A percentile compares a stretch with the other conserved stretches of the same genome.
Evolutionary conservation across 1,140 invertebrate genomes (phyloP).

Genomic region (Xylocopa sonorina): DNA sequence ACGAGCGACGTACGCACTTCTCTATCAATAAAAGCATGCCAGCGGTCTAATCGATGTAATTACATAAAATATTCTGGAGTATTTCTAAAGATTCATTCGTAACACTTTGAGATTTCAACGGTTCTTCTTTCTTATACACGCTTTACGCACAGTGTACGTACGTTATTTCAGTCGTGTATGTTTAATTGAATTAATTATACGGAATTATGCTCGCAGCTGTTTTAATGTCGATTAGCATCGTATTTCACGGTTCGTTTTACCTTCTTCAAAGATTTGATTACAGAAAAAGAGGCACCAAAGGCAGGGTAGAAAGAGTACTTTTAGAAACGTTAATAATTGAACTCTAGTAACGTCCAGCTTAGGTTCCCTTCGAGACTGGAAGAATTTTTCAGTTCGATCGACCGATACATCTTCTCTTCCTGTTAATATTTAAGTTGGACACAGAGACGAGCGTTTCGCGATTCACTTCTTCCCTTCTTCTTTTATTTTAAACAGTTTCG

Average conservation of each 20-base stretch:
- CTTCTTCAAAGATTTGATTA: constrained; percentile 45
- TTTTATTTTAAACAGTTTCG: background rate
- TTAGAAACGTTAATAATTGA: constrained; percentile 51
- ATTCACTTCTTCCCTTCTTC: background rate
- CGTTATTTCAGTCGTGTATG: too few species aligned
- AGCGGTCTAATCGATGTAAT: background rate
- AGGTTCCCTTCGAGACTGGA: constrained; percentile 2
- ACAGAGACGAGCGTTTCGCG: background rate
- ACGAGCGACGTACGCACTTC: background rate
- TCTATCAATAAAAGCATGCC: constrained; percentile 7
- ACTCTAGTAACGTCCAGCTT: constrained; percentile 35
- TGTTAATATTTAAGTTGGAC: background rate
- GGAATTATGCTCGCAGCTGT: too few species aligned
- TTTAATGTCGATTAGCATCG: too few species aligned
- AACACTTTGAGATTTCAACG: background rate
- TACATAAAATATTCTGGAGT: too few species aligned
- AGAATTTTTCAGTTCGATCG: background rate
- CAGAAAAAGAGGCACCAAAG: constrained; percentile 59
- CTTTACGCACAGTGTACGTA: too few species aligned
- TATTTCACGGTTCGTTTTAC: constrained; percentile 5
- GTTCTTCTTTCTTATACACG: background rate
- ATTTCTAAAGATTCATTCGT: too few species aligned
- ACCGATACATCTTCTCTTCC: constrained; percentile 29
- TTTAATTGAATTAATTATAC: too few species aligned
- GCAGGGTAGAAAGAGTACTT: constrained; percentile 54